These are phyloP conservation scores for Oopsacas minuta DNA, from an alignment of 37 sponge, comb jelly and placozoan species.

Conservation along the genomic window DNA sequence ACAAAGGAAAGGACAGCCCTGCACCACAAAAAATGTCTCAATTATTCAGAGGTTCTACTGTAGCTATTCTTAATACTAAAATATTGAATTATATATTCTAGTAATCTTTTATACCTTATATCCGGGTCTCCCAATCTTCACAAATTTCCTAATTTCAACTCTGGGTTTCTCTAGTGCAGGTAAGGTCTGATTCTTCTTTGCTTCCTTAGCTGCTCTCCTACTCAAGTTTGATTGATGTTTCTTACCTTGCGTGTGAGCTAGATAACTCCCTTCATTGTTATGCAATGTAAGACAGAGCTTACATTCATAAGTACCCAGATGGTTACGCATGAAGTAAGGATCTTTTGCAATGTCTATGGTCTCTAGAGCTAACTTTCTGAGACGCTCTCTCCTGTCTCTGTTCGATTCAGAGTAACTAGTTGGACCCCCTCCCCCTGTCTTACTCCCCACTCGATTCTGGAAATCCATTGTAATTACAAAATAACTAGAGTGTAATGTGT, in stretches of 20 bases:
- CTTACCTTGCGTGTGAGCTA: conserved; percentile 96
- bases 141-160: conserved; percentile 80
- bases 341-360: conserved; percentile 96
- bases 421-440: conserved; percentile 92
- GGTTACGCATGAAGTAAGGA: conserved; percentile 98
- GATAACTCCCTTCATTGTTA: conserved; percentile 78
- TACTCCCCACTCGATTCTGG: conserved; percentile 84
- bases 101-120: too few relatives aligned
- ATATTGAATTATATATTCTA: too few relatives aligned
- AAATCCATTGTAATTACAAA: conserved; percentile 85
- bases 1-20: too few relatives aligned
- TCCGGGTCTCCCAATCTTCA: conserved; percentile 95
- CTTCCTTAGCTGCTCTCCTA: conserved; percentile 85
- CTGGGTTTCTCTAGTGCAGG: conserved; percentile 78
- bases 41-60: too few relatives aligned
- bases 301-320: conserved; percentile 95
- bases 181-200: conserved; percentile 56
- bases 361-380: conserved; percentile 84
- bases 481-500: too few relatives aligned
- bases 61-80: too few relatives aligned
- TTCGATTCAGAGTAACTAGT: conserved; percentile 79
- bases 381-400: conserved; percentile 81
- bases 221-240: conserved; percentile 95
- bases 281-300: conserved; percentile 93
- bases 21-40: too few relatives aligned